Percentiles rank a stretch among this genome's conserved stretches.
phyloP scores from a whole-genome alignment of 2,113 vertebrate genomes.

The Sterrhoptilus dennistouni region DNA sequence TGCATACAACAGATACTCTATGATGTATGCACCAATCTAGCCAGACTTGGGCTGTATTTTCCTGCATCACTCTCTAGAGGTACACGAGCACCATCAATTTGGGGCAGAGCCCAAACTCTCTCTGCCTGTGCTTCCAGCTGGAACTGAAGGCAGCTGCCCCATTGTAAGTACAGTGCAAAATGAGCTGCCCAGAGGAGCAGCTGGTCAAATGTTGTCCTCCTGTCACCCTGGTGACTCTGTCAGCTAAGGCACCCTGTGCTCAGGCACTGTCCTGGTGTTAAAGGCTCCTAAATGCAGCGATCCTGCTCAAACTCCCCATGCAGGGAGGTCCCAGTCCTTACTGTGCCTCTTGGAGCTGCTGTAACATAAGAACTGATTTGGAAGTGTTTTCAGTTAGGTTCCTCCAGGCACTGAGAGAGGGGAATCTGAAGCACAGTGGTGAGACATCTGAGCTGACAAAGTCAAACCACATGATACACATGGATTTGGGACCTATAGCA shows the following conservation, averaged over 20 bases:
- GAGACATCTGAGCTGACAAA: background rate
- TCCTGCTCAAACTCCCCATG: background rate
- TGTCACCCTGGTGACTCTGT: background rate
- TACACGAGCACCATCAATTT: rapidly evolving
- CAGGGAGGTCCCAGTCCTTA: rapidly evolving
- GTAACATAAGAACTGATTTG: background rate
- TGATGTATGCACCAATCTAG: background rate
- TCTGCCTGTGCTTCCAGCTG: background rate
- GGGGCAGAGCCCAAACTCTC: background rate
- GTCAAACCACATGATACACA: background rate
- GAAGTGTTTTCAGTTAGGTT: background rate
- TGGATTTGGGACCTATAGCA: background rate
- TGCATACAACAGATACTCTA: background rate
- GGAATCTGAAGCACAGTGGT: background rate
- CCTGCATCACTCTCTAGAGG: background rate
- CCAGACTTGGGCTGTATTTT: background rate
- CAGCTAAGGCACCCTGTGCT: background rate
- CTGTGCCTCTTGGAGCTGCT: background rate
- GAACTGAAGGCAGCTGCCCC: background rate
- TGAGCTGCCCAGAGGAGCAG: background rate
- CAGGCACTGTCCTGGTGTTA: background rate
- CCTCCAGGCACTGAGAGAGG: background rate
- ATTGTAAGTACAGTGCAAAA: background rate
- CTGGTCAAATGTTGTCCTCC: background rate
- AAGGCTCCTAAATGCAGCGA: background rate